phyloP scores from a whole-genome alignment of 92 coral and sea anemone species.

The Actinernus sp. region DNA sequence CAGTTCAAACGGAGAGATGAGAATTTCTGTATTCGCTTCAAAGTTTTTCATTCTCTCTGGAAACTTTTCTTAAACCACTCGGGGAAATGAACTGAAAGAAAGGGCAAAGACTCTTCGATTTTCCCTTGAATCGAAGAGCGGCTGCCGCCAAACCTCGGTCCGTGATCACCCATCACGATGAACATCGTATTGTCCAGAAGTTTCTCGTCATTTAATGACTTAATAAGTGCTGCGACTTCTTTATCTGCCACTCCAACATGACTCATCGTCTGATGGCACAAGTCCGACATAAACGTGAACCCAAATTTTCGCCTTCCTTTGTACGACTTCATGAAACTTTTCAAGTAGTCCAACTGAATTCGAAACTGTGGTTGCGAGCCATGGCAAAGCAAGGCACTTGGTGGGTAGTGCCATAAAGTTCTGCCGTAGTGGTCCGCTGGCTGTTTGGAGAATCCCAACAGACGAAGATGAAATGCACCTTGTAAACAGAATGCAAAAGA shows the following conservation, averaged over 20 bases:
- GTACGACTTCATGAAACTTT: conserved; percentile 75
- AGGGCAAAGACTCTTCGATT: conserved; percentile 69
- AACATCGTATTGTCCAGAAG: conserved; percentile 69
- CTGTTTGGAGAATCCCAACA: conserved; percentile 55
- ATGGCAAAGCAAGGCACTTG: conserved; percentile 9
- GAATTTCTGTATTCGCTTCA: conserved; percentile 30
- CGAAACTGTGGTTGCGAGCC: conserved; percentile 44
- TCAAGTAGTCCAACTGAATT: conserved; percentile 52
- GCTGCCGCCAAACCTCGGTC: conserved; percentile 55
- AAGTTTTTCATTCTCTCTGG: conserved; percentile 24
- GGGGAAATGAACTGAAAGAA: conserved; percentile 67
- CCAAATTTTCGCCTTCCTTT: conserved; percentile 66
- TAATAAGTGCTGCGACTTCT: conserved; percentile 31
- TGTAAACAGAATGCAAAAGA: neutral
- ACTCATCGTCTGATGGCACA: conserved; percentile 48
- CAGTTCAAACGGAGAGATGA: conserved; percentile 67
- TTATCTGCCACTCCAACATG: conserved; percentile 34
- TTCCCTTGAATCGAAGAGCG: conserved; percentile 56
- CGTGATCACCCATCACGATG: conserved; percentile 72
- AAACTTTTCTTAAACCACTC: conserved; percentile 20
- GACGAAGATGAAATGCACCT: conserved; percentile 60
- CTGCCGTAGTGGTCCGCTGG: conserved; percentile 67
- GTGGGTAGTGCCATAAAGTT: conserved; percentile 24
- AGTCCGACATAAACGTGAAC: conserved; percentile 57
- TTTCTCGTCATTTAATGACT: conserved; percentile 40